These are phyloP conservation scores for Siniperca undulata DNA, from an alignment of 2,797 vertebrate species.

Conservation along the genomic window DNA sequence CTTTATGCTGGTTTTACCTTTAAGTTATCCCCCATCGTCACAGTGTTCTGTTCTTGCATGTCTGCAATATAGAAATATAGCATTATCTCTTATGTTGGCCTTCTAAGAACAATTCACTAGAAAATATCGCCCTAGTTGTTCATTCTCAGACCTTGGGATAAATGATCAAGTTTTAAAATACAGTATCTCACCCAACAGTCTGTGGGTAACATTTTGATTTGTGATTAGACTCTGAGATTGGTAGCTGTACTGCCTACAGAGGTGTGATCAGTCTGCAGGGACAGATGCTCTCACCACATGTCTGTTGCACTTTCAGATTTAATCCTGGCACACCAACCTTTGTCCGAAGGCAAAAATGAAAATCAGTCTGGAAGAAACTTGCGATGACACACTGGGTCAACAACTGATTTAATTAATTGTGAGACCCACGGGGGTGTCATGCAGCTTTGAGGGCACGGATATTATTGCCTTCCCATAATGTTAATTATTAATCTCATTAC, in stretches of 20 bases:
- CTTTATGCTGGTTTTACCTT: neutral
- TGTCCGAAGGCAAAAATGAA: constrained; percentile 61
- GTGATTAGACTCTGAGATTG: neutral
- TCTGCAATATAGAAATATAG: neutral
- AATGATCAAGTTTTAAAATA: constrained; percentile 1
- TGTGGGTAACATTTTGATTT: constrained; percentile 6
- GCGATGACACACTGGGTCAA: constrained; percentile 69
- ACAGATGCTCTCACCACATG: constrained; percentile 62
- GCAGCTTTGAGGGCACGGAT: constrained; percentile 58
- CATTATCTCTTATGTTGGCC: neutral
- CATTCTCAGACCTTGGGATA: neutral
- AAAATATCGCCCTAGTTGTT: neutral
- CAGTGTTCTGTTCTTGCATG: too few species aligned
- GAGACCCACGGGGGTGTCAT: constrained; percentile 66
- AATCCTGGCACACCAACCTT: constrained; percentile 52
- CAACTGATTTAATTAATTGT: constrained; percentile 77
- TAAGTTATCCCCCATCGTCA: neutral
- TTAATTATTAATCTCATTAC: constrained; percentile 78
- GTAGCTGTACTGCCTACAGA: constrained; percentile 22
- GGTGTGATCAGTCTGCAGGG: constrained; percentile 57
- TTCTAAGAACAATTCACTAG: neutral
- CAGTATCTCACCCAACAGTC: neutral
- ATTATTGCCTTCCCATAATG: constrained; percentile 71
- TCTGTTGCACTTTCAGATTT: constrained; percentile 54
- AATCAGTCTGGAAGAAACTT: constrained; percentile 48